Evolutionary conservation across 2,888 invertebrate genomes (phyloP).

Genomic region (Microchrysa polita): DNA sequence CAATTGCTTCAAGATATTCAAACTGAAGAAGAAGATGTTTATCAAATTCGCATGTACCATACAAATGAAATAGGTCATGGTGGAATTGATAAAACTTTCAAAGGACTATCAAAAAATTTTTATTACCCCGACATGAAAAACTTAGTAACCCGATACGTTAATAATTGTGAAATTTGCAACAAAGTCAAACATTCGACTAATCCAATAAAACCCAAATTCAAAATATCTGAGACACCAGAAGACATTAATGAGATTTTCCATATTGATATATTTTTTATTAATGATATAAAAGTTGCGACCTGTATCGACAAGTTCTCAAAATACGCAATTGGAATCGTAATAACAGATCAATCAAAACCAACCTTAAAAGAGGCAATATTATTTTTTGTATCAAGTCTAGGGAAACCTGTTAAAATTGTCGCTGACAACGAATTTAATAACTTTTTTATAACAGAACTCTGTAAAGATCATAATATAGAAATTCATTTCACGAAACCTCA

Average conservation of each 20-base stretch:
- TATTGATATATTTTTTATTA: conserved; percentile 18
- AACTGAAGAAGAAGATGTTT: conserved; percentile 16
- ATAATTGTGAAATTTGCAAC: conserved; percentile 18
- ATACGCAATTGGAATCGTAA: neutral
- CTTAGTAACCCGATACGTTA: conserved; percentile 18
- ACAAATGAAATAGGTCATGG: conserved; percentile 24
- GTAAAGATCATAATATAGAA: conserved; percentile 10
- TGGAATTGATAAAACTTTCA: conserved; percentile 28
- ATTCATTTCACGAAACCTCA: conserved; percentile 17
- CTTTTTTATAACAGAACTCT: conserved; percentile 14
- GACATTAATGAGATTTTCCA: conserved; percentile 6
- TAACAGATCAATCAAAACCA: conserved; percentile 15
- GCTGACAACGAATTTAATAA: conserved; percentile 30
- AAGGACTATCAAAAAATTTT: neutral
- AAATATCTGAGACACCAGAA: conserved; percentile 11
- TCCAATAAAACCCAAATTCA: conserved; percentile 22
- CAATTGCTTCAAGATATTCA: conserved; percentile 17
- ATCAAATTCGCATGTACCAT: conserved; percentile 34
- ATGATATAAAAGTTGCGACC: conserved; percentile 16
- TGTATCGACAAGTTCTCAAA: conserved; percentile 21
- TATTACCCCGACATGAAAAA: conserved; percentile 19
- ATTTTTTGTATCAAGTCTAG: conserved; percentile 20
- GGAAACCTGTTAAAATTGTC: conserved; percentile 22
- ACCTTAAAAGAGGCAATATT: conserved; percentile 16
- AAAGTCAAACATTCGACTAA: conserved; percentile 13